Base-by-base conservation (phyloP, 2,797 vertebrate species). In the Amazona ochrocephala region DNA sequence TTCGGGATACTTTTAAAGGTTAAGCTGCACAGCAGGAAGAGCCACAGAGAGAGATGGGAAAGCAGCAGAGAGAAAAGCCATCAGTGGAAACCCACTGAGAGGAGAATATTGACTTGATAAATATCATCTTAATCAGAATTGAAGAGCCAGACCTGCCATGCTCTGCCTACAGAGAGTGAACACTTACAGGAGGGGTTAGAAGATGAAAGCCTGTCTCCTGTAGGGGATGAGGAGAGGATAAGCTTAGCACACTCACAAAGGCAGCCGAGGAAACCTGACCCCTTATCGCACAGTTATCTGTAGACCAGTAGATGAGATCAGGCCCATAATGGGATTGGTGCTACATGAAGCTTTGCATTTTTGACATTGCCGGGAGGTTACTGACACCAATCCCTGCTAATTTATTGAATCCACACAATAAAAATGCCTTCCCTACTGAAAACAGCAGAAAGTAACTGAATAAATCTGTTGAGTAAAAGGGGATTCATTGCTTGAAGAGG, bases 401-500 rank as follows among this genome's bases (percentile, higher is more conserved):
- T 95, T 95, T 78, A 85, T 95, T 85, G 53, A 89, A 93, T 48
- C 90, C 47, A 30, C 3, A 2, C 21, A 70, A 70, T 45, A 81
- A 95, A 95, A 95, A 87, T 61, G 50, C 44, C 22, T 90, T 42
- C 41, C 34, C 44, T 74, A 79, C 80, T 81, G 83, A 78, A 95
- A 92, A 79, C 14, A 91, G 73, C 45, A 16, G 50, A 73, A 60
- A 92, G 50, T 84, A 93, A 84, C 71, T 29, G 74, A 89, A 92
- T 72, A 90, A 95, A 91, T 19, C 76, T 74, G 83, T 77, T 75
- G 68, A 84, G 37, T 81, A 56, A 95, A 90, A 92, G 68, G 65
- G 58, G 72, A 92, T 93, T 97, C 84, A 58, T 90, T 75, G 79
- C 77, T 80, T 88, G 91, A 67, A 84, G 60, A 85, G 56, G 76